These are phyloP conservation scores for Leptopilina boulardi DNA, from an alignment of 1,140 invertebrate genomes.

Conservation along the genomic window DNA sequence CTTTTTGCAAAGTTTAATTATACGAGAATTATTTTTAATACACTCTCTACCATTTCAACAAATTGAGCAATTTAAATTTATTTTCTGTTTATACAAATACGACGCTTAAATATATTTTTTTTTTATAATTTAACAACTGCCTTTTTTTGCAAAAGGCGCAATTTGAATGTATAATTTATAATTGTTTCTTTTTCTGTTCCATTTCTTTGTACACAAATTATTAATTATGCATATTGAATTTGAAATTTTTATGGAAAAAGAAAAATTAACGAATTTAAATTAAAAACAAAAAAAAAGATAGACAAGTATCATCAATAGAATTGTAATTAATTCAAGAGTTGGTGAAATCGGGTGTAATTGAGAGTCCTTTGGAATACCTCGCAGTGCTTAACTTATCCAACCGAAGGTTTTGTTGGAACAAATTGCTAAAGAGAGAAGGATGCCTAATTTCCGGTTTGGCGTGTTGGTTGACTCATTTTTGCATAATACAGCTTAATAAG, in stretches of 20 bases:
- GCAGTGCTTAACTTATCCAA: slow-evolving; percentile 42
- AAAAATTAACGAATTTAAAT: no score
- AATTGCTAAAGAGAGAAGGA: slow-evolving; percentile 25
- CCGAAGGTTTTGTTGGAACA: slow-evolving; percentile 20
- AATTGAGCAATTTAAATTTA: no score
- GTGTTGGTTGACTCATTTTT: slow-evolving; percentile 62
- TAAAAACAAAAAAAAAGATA: no score
- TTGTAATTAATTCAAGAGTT: neutral
- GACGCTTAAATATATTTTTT: no score
- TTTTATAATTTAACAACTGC: no score
- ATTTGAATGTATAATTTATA: no score
- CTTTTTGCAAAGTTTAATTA: neutral
- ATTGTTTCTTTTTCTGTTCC: no score
- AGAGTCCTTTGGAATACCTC: slow-evolving; percentile 34
- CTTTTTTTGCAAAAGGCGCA: no score
- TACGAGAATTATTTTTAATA: neutral
- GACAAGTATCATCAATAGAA: neutral
- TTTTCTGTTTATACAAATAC: no score
- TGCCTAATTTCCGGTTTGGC: slow-evolving; percentile 58
- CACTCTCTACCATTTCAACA: neutral
- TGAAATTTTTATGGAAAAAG: no score
- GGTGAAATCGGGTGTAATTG: neutral
- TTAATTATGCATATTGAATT: no score
- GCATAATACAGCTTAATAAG: slow-evolving; percentile 70
- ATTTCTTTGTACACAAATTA: no score